A percentile compares a stretch with the other conserved stretches of the same genome.
Evolutionary conservation across 2,888 invertebrate genomes (phyloP).

Genomic region (Erebia ligea): DNA sequence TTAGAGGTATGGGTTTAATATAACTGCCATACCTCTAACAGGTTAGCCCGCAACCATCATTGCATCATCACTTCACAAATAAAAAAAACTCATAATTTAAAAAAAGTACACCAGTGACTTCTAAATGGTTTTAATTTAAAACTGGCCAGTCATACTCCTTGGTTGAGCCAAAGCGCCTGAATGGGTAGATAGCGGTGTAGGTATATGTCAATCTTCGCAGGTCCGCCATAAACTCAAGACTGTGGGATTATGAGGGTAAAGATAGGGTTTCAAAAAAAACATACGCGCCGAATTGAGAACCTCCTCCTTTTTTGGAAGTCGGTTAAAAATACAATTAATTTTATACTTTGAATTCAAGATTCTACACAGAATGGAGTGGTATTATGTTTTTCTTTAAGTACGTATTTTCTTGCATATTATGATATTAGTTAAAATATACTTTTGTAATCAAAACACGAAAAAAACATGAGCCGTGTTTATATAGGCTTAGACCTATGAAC

Average conservation of each 20-base stretch:
- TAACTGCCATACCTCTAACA: too few relatives aligned
- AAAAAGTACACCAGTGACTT: background rate
- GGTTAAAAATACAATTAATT: constrained; percentile 8
- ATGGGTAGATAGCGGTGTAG: constrained; percentile 73
- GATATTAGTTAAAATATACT: too few relatives aligned
- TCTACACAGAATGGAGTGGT: too few relatives aligned
- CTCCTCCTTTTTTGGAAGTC: too few relatives aligned
- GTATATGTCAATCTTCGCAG: constrained; percentile 76
- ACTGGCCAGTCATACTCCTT: constrained; percentile 51
- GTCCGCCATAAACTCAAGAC: constrained; percentile 76
- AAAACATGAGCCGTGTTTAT: too few relatives aligned
- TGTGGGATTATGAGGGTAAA: constrained; percentile 80
- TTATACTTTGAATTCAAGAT: too few relatives aligned
- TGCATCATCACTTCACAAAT: background rate
- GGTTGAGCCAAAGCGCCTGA: constrained; percentile 67
- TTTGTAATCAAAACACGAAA: too few relatives aligned
- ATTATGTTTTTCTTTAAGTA: too few relatives aligned
- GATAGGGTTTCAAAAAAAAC: constrained; percentile 74
- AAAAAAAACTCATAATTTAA: background rate
- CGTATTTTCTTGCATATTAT: too few relatives aligned
- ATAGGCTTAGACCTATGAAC: too few relatives aligned
- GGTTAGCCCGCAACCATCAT: background rate
- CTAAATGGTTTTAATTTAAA: constrained; percentile 29
- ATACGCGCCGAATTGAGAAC: too few relatives aligned
- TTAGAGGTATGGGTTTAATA: too few relatives aligned